Percentiles rank a stretch among this genome's conserved stretches.
Evolutionary conservation across 92 coral and sea anemone species (phyloP).

Genomic region (Epizoanthus rinbou): DNA sequence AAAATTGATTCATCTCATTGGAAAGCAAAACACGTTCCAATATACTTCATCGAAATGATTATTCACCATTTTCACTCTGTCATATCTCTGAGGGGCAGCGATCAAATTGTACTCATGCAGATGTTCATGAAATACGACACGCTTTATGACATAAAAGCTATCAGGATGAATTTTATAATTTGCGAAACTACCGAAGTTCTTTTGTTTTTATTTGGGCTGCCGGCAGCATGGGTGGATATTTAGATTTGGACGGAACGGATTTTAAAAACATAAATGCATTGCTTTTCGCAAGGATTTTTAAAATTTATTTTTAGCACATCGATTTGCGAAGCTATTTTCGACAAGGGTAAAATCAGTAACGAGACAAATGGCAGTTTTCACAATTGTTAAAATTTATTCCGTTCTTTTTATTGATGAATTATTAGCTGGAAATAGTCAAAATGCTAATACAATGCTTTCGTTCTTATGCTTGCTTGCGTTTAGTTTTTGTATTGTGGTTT

Average conservation of each 20-base stretch:
- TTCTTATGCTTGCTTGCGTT: not conserved
- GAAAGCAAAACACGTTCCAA: constrained; percentile 2
- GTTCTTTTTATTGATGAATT: not conserved
- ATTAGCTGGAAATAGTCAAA: not conserved
- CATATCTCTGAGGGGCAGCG: not conserved
- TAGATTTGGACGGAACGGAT: too few species aligned
- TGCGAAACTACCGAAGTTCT: too few species aligned
- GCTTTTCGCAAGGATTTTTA: not conserved
- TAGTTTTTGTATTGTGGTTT: not conserved
- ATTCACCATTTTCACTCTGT: not conserved
- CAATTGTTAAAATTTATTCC: constrained; percentile 2
- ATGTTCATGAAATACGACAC: not conserved
- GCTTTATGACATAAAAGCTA: not conserved
- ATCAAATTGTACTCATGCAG: not conserved
- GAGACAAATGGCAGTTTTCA: constrained; percentile 7
- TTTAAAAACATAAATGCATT: not conserved
- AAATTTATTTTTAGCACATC: not conserved
- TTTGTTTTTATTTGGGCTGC: too few species aligned
- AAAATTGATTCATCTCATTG: not conserved
- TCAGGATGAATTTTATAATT: too few species aligned
- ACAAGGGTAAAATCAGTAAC: not conserved
- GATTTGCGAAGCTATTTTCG: not conserved
- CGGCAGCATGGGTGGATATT: too few species aligned
- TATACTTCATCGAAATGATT: not conserved
- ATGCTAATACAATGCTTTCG: not conserved